Evolutionary conservation across 2,113 vertebrate genomes (phyloP).

Genomic region (Sorex araneus): DNA sequence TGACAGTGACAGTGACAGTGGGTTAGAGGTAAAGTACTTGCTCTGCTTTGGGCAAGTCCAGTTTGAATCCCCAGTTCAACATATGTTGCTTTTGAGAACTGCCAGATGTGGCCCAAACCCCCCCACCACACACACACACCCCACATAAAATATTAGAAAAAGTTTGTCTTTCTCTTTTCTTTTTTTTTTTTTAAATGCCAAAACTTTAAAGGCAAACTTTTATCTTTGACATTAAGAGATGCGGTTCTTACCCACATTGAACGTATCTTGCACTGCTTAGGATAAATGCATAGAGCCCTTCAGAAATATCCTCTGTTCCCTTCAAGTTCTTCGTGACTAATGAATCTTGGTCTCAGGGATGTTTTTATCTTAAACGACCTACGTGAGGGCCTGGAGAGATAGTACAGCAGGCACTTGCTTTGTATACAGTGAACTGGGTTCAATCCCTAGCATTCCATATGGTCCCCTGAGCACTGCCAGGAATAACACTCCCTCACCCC

Average conservation of each 20-base stretch:
- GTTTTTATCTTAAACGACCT: conserved; percentile 61
- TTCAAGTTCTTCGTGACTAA: conserved; percentile 42
- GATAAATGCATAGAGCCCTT: conserved; percentile 31
- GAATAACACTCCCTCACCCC: too few relatives aligned
- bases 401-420: too few relatives aligned
- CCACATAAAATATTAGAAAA: conserved; percentile 21
- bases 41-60: too few relatives aligned
- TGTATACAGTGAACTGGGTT: too few relatives aligned
- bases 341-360: conserved; percentile 34
- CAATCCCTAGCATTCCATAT: too few relatives aligned
- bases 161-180: background rate
- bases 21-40: too few relatives aligned
- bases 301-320: conserved; percentile 1
- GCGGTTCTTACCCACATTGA: conserved; percentile 2
- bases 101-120: too few relatives aligned
- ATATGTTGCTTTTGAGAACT: too few relatives aligned
- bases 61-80: too few relatives aligned
- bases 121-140: too few relatives aligned
- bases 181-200: conserved; percentile 38
- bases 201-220: conserved; percentile 51
- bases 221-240: conserved; percentile 38
- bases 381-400: background rate
- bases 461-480: too few relatives aligned
- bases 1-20: too few relatives aligned
- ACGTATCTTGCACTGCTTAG: background rate